These are phyloP conservation scores for Erebia palarica DNA, from an alignment of 2,888 invertebrate genomes.

Conservation along the genomic window DNA sequence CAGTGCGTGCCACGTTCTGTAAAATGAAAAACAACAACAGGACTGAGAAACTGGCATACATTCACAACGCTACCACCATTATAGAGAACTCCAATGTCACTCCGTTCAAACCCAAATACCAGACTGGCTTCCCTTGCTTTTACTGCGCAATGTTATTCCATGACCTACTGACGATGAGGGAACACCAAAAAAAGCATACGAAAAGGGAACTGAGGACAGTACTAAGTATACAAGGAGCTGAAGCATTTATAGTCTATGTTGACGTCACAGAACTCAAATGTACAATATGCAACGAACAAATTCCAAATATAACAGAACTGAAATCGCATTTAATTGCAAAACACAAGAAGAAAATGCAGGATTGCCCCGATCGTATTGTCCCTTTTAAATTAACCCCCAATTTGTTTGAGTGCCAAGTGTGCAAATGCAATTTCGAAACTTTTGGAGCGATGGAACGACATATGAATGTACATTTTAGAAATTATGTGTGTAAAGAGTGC, in stretches of 20 bases:
- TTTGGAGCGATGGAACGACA: conserved; percentile 69
- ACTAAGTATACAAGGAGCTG: conserved; percentile 54
- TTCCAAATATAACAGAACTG: conserved; percentile 53
- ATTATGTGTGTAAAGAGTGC: conserved; percentile 66
- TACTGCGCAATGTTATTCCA: conserved; percentile 60
- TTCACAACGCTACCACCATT: conserved; percentile 54
- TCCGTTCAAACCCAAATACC: conserved; percentile 59
- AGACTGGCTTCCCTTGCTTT: conserved; percentile 63
- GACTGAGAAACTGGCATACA: conserved; percentile 59
- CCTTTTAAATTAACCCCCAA: conserved; percentile 56
- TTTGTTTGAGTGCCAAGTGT: conserved; percentile 61
- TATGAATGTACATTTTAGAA: conserved; percentile 70
- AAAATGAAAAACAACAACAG: conserved; percentile 27
- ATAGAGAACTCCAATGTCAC: conserved; percentile 60
- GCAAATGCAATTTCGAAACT: conserved; percentile 63
- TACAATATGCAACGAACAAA: conserved; percentile 50
- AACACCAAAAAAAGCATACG: conserved; percentile 48
- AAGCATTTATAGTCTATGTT: conserved; percentile 63
- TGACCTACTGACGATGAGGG: conserved; percentile 46
- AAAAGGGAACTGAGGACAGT: conserved; percentile 50
- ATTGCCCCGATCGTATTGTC: conserved; percentile 60
- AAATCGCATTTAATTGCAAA: conserved; percentile 58
- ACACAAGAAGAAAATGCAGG: conserved; percentile 59
- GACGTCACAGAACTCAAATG: conserved; percentile 63
- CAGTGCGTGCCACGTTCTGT: conserved; percentile 15